A percentile compares a stretch with the other conserved stretches of the same genome.
phyloP scores from a whole-genome alignment of 2,113 vertebrate species.

The Tenrec ecaudatus region DNA sequence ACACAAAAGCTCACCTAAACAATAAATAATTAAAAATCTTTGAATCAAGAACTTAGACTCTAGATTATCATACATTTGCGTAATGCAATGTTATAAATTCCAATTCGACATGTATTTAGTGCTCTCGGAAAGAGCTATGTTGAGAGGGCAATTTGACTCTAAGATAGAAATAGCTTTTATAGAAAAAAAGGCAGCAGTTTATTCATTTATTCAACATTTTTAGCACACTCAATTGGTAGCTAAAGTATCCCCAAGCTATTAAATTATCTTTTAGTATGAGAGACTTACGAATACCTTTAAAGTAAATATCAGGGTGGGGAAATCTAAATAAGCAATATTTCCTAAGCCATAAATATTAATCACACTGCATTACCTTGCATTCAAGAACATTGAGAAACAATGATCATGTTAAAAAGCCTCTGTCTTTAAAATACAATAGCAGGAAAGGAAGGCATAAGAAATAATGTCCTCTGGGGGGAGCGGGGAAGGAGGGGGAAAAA shows the following conservation, averaged over 20 bases:
- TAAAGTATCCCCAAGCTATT: constrained; percentile 37
- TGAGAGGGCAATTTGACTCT: constrained; percentile 44
- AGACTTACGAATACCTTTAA: constrained; percentile 23
- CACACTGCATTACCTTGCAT: constrained; percentile 10
- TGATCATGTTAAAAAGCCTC: constrained; percentile 4
- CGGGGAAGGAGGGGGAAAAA: too few species aligned
- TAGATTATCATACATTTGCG: constrained; percentile 44
- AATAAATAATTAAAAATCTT: neutral
- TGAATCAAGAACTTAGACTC: constrained; percentile 4
- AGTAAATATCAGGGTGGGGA: constrained; percentile 38
- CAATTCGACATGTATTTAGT: neutral
- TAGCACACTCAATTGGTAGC: neutral
- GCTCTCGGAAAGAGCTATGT: constrained; percentile 1
- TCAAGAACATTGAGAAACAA: constrained; percentile 29
- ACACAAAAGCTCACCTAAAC: neutral
- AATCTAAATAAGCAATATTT: constrained; percentile 24
- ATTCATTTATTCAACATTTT: constrained; percentile 42
- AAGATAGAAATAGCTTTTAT: constrained; percentile 36
- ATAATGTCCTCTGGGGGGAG: constrained; percentile 35
- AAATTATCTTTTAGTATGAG: constrained; percentile 48
- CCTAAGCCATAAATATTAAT: neutral
- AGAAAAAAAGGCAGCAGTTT: neutral
- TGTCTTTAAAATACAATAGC: constrained; percentile 23
- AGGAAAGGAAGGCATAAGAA: constrained; percentile 18
- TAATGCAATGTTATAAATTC: neutral